A percentile compares a stretch with the other conserved stretches of the same genome.
phyloP scores from a whole-genome alignment of 2,797 vertebrate species.

The Acanthurus leucopareius region DNA sequence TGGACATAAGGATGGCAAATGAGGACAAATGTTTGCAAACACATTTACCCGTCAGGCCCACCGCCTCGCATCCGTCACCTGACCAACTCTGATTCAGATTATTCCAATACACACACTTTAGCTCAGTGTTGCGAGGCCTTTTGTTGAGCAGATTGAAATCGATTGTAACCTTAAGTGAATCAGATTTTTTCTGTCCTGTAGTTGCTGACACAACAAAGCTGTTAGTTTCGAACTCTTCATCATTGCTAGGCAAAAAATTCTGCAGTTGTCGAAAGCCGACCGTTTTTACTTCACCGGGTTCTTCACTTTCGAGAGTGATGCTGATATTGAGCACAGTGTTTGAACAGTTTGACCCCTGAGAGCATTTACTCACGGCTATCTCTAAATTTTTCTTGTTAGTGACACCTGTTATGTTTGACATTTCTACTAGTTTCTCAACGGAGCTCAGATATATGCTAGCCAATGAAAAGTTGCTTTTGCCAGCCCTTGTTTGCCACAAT shows the following conservation, averaged over 20 bases:
- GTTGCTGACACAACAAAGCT: conserved; percentile 74
- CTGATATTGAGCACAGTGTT: neutral
- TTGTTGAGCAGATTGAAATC: fast-evolving
- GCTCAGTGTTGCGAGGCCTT: conserved; percentile 7
- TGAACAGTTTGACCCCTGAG: fast-evolving
- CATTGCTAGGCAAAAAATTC: conserved; percentile 10
- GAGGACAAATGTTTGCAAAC: conserved; percentile 76
- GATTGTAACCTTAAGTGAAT: neutral
- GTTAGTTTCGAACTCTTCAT: fast-evolving
- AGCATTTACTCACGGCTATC: neutral
- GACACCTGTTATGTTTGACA: fast-evolving
- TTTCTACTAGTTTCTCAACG: conserved; percentile 54
- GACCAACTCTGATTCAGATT: conserved; percentile 11
- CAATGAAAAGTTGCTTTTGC: fast-evolving
- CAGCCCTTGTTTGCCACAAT: fast-evolving
- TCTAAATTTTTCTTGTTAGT: conserved; percentile 48
- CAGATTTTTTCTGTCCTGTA: fast-evolving
- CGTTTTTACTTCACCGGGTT: conserved; percentile 23
- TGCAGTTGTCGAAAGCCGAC: conserved; percentile 63
- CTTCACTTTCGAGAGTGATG: fast-evolving
- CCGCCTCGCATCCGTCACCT: neutral
- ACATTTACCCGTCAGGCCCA: conserved; percentile 50
- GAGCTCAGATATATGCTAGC: conserved; percentile 57
- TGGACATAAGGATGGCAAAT: conserved; percentile 83
- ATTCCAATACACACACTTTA: conserved; percentile 81